These are phyloP conservation scores for Erythrolamprus reginae DNA, from an alignment of 2,113 vertebrate species.

Conservation along the genomic window DNA sequence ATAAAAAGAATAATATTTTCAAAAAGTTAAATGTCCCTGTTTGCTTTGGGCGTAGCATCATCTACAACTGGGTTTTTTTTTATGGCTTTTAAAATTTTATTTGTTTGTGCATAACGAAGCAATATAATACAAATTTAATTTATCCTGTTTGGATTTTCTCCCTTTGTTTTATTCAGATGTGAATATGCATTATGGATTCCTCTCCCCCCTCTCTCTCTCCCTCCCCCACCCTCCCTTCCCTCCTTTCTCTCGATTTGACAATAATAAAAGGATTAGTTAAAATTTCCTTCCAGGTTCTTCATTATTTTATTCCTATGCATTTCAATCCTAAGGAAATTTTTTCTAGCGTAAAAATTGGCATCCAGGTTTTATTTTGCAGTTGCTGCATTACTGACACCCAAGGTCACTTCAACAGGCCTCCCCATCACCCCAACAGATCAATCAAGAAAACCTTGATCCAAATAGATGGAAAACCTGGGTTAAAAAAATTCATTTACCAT, in stretches of 20 bases:
- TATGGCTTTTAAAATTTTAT: slow-evolving; percentile 43
- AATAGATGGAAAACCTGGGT: neutral
- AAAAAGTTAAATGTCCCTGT: neutral
- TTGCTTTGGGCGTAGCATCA: neutral
- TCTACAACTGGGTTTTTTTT: slow-evolving; percentile 25
- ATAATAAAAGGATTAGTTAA: slow-evolving; percentile 30
- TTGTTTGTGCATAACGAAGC: slow-evolving; percentile 43
- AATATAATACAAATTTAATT: slow-evolving; percentile 46
- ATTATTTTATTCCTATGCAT: slow-evolving; percentile 23
- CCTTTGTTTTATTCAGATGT: slow-evolving; percentile 18
- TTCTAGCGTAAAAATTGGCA: neutral
- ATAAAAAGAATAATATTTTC: slow-evolving; percentile 21
- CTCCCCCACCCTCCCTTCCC: neutral
- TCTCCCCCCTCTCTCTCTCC: too few relatives aligned
- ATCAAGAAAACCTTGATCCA: neutral
- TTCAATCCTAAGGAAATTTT: slow-evolving; percentile 18
- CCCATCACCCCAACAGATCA: neutral
- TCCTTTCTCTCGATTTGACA: slow-evolving; percentile 18
- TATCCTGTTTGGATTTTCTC: slow-evolving; percentile 32
- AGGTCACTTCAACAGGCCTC: neutral
- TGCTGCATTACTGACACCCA: neutral
- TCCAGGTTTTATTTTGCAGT: slow-evolving; percentile 1
- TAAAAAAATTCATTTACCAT: neutral
- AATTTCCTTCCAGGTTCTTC: slow-evolving; percentile 13
- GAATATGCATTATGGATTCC: slow-evolving; percentile 48